Evolutionary conservation across 2,888 invertebrate species (phyloP).

Genomic region (Watsonalla cultraria): DNA sequence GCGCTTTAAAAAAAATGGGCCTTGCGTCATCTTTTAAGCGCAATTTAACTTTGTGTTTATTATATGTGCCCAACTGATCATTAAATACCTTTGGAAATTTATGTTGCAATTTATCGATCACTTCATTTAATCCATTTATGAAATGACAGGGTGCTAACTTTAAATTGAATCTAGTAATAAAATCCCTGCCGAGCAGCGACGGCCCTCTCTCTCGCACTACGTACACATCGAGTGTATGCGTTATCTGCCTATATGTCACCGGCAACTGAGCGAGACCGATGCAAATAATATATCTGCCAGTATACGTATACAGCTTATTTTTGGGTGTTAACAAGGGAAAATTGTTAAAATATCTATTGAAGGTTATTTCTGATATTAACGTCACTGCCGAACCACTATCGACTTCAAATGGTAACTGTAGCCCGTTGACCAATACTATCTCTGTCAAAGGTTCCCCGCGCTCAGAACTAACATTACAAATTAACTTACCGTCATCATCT

Average conservation of each 20-base stretch:
- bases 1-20: conserved; percentile 12
- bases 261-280: conserved; percentile 7
- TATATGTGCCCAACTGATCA: conserved; percentile 9
- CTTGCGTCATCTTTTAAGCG: conserved; percentile 6
- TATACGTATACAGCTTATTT: conserved; percentile 12
- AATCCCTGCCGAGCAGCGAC: conserved; percentile 4
- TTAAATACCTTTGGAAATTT: conserved; percentile 8
- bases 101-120: background rate
- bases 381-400: conserved; percentile 9
- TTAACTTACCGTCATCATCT: conserved; percentile 12
- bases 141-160: conserved; percentile 9
- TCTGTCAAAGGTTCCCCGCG: conserved; percentile 13
- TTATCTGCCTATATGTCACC: conserved; percentile 6
- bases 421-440: conserved; percentile 2
- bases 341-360: conserved; percentile 11
- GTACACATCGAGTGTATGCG: conserved; percentile 9
- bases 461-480: conserved; percentile 7
- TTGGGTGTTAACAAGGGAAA: conserved; percentile 11
- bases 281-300: conserved; percentile 11
- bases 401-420: no score
- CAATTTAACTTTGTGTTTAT: conserved; percentile 12
- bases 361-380: conserved; percentile 10
- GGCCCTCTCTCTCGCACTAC: conserved; percentile 20
- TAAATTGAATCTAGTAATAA: conserved; percentile 14
- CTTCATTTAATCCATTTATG: background rate